Evolutionary conservation across 2,888 invertebrate species (phyloP), one percentile per base, ranked within the genome.

Genomic region (Lutraria lutraria): DNA sequence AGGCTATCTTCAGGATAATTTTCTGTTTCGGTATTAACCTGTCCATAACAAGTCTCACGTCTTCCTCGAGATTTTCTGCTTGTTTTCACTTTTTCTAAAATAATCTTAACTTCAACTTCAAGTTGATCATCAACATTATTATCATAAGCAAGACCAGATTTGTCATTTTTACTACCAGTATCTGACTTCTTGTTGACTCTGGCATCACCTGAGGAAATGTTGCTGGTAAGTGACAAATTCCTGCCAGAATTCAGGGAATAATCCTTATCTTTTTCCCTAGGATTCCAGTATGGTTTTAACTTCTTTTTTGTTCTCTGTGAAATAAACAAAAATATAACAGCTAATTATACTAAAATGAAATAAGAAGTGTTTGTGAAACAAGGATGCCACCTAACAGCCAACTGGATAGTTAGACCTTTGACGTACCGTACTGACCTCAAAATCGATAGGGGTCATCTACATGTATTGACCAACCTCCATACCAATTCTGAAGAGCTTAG

Each of bases 201-300:
- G n/a, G n/a, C 81, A 52, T 21, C 52, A 81, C 34, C 84, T 3
- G 29, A 53, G 29, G 84, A 76, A 29, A 72, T 16, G n/a, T 60
- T 85, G 15, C 31, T 68, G 19, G 82, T 60, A 0, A 60, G 10
- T 15, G 60, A 86, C 43, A 83, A 86, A 54, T 53, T n/a, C 13
- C 56, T 86, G 29, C 82, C 83, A 0, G 52, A n/a, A 63, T 80
- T 83, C 21, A 83, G 60, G 8, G 87, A 80, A 84, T 88, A 83
- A n/a, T 89, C 86, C 43, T 81, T 83, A 68, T 68, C 81, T 43
- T 87, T 87, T 25, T 80, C 31, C 12, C 83, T 80, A 19, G 89
- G 89, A 43, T 89, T 89, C 86, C 86, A 89, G 81, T 86, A 89
- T 3, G 86, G 80, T 31, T 80, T 72, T 3, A 89, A 43, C 53